Evolutionary conservation across 2,797 vertebrate species (phyloP).

Genomic region (Chelonia mydas): DNA sequence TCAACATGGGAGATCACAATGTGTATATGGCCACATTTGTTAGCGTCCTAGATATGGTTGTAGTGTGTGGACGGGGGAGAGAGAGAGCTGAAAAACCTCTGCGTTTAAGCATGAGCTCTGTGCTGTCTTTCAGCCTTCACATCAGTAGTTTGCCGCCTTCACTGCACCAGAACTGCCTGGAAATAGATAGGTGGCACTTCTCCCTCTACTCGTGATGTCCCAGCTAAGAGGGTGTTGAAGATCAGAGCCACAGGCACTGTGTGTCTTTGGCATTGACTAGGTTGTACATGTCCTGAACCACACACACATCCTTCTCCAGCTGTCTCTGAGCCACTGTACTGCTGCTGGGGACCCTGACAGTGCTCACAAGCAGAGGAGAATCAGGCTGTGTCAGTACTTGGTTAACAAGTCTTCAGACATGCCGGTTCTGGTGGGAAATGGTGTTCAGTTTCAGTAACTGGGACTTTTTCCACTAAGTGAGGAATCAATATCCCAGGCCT

Average conservation of each 20-base stretch:
- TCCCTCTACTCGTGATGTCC: neutral
- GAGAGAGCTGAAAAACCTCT: neutral
- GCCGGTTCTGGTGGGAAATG: neutral
- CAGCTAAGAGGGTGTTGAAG: neutral
- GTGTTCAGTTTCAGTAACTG: neutral
- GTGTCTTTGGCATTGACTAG: neutral
- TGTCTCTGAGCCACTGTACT: neutral
- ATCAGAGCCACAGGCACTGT: neutral
- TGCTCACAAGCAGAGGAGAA: neutral
- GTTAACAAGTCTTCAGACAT: neutral
- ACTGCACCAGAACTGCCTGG: neutral
- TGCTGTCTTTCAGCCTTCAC: neutral
- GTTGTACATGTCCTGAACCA: fast-evolving
- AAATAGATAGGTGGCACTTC: neutral
- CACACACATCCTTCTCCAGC: neutral
- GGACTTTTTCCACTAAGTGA: neutral
- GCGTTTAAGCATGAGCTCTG: neutral
- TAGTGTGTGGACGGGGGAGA: neutral
- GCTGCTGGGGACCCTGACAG: neutral
- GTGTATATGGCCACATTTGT: neutral
- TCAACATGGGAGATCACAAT: neutral
- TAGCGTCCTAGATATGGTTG: neutral
- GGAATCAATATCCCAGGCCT: neutral
- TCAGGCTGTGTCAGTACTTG: neutral
- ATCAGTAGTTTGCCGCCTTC: neutral